Percentiles rank a stretch among this genome's conserved stretches.
phyloP scores from a whole-genome alignment of 2,797 vertebrate genomes.

The Peromyscus nudipes region DNA sequence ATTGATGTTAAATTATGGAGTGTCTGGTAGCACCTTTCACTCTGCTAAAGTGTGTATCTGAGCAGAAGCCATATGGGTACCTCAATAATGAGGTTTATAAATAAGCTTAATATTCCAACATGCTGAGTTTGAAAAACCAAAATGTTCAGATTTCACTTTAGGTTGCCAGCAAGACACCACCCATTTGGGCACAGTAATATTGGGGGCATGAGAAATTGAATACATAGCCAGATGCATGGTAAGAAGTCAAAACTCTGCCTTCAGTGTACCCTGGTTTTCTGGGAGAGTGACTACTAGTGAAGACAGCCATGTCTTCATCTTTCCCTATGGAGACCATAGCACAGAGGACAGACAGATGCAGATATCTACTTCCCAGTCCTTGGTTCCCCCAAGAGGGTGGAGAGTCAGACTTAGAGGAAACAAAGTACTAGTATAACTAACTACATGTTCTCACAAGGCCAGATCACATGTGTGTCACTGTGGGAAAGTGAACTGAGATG shows the following conservation, averaged over 20 bases:
- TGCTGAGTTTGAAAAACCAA: conserved; percentile 49
- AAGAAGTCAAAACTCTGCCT: neutral
- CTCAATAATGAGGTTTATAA: conserved; percentile 66
- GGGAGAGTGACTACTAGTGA: neutral
- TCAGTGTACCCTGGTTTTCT: neutral
- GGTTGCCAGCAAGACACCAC: conserved; percentile 48
- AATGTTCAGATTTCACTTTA: conserved; percentile 30
- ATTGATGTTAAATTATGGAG: conserved; percentile 30
- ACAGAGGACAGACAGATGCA: neutral
- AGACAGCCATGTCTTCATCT: neutral
- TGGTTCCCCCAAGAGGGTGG: neutral
- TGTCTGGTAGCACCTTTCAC: conserved; percentile 11
- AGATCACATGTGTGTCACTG: neutral
- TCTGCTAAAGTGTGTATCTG: conserved; percentile 55
- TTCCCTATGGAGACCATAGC: neutral
- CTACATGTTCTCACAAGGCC: neutral
- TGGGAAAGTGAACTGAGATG: conserved; percentile 38
- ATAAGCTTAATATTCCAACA: conserved; percentile 70
- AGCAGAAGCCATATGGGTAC: conserved; percentile 60
- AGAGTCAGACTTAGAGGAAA: neutral
- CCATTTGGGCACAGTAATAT: neutral
- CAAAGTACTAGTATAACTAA: neutral
- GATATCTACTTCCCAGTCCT: neutral
- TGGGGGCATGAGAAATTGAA: neutral
- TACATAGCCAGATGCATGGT: neutral